These are phyloP conservation scores for Apodemia mormo DNA, from an alignment of 2,888 invertebrate species.

Conservation along the genomic window DNA sequence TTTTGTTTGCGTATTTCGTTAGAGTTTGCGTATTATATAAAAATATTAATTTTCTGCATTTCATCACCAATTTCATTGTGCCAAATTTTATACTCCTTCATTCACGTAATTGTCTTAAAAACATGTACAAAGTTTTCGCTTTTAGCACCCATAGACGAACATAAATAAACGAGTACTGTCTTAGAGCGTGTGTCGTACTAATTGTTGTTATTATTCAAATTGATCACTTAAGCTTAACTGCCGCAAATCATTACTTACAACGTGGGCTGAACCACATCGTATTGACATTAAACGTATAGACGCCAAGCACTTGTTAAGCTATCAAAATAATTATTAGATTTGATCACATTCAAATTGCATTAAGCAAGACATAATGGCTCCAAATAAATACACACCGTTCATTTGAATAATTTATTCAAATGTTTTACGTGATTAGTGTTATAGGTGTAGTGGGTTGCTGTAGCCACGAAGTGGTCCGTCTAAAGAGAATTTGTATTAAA, in stretches of 20 bases:
- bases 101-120: too few species aligned
- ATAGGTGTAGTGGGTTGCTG: neutral
- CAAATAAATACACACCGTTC: slow-evolving; percentile 9
- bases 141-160: neutral
- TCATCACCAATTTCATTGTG: too few species aligned
- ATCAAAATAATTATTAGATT: slow-evolving; percentile 23
- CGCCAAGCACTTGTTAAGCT: slow-evolving; percentile 21
- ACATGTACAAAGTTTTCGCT: too few species aligned
- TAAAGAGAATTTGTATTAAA: neutral
- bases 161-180: neutral
- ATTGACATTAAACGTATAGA: slow-evolving; percentile 27
- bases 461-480: slow-evolving; percentile 6
- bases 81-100: too few species aligned
- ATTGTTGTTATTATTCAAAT: slow-evolving; percentile 66
- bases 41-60: too few species aligned
- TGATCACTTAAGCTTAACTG: slow-evolving; percentile 58
- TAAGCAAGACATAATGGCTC: slow-evolving; percentile 16
- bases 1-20: too few species aligned
- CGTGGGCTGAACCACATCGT: slow-evolving; percentile 33
- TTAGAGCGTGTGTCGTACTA: slow-evolving; percentile 40
- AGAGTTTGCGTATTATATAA: too few species aligned
- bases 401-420: slow-evolving; percentile 16
- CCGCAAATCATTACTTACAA: slow-evolving; percentile 54
- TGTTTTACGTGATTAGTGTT: slow-evolving; percentile 13
- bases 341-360: slow-evolving; percentile 6